A percentile compares a stretch with the other conserved stretches of the same genome.
Evolutionary conservation across 2,888 invertebrate genomes (phyloP).

Genomic region (Cacoxenus indagator): DNA sequence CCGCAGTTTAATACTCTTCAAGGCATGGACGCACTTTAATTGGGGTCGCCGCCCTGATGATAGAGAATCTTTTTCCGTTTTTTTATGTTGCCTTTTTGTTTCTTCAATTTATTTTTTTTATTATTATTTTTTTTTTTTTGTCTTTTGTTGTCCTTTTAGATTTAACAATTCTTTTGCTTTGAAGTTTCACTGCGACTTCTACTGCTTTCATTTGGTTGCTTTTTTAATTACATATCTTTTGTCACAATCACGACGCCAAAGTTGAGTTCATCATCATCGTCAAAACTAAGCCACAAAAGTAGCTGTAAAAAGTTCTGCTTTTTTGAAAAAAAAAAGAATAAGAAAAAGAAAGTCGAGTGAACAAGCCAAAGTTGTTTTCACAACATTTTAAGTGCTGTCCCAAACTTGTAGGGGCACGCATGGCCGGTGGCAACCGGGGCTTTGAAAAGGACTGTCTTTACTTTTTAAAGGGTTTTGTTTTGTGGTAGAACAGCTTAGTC

Average conservation of each 20-base stretch:
- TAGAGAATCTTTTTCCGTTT: no score
- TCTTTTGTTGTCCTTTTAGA: background rate
- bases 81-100: background rate
- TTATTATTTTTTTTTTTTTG: background rate
- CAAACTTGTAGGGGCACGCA: background rate
- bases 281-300: background rate
- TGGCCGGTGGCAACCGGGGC: background rate
- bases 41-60: background rate
- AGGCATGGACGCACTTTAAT: no score
- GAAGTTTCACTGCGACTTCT: background rate
- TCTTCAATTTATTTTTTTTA: background rate
- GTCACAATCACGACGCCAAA: no score
- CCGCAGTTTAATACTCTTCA: no score
- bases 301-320: slow-evolving; percentile 7
- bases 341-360: background rate
- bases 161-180: background rate
- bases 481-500: no score
- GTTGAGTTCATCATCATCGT: no score
- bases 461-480: no score
- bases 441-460: background rate
- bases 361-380: slow-evolving; percentile 12
- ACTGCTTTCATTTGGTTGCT: no score
- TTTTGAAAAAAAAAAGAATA: background rate
- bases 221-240: no score
- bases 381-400: slow-evolving; percentile 9